Evolutionary conservation across 2,888 invertebrate species (phyloP).

Genomic region (Boloria euphrosyne): DNA sequence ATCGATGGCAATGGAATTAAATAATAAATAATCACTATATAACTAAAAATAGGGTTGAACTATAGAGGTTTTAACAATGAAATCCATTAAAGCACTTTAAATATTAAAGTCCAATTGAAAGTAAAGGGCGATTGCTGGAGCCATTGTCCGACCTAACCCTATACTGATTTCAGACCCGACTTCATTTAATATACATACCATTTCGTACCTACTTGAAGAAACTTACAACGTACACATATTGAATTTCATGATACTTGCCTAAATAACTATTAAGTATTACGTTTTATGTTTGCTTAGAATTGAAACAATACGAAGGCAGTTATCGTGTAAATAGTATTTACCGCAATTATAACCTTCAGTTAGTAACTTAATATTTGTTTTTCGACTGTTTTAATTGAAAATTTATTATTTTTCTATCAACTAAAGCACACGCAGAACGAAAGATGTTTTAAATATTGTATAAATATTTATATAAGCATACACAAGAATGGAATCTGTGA

Average conservation of each 20-base stretch:
- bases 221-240: constrained; percentile 16
- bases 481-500: background rate
- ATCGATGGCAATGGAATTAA: constrained; percentile 40
- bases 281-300: background rate
- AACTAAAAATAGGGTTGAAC: constrained; percentile 37
- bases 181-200: constrained; percentile 77
- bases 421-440: too few species aligned
- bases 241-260: constrained; percentile 3
- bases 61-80: constrained; percentile 65
- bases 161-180: constrained; percentile 74
- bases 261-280: constrained; percentile 1
- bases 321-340: constrained; percentile 6
- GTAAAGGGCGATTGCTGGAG: constrained; percentile 79
- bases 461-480: background rate
- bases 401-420: too few species aligned
- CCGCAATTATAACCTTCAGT: constrained; percentile 5
- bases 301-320: constrained; percentile 9
- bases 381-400: too few species aligned
- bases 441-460: too few species aligned
- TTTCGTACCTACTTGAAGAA: constrained; percentile 30
- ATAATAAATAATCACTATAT: constrained; percentile 42
- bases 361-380: background rate
- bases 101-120: constrained; percentile 80
- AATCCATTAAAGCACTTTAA: constrained; percentile 80
- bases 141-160: constrained; percentile 75